A percentile compares a stretch with the other conserved stretches of the same genome.
Evolutionary conservation across 1,140 invertebrate genomes (phyloP).

Genomic region (Asobara japonica): DNA sequence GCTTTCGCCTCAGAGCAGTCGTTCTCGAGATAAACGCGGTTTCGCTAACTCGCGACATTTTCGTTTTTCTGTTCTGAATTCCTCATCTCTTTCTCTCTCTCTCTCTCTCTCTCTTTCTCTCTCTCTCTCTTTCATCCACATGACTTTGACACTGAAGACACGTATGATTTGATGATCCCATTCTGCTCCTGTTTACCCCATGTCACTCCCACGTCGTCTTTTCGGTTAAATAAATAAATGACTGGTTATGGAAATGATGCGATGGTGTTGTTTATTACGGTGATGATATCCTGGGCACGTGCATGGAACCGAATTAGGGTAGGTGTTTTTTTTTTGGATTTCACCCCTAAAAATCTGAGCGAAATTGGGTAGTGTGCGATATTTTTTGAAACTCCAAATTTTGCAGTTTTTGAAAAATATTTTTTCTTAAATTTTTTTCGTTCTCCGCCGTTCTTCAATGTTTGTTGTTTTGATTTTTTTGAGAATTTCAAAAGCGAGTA

Average conservation of each 20-base stretch:
- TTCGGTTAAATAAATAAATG: constrained; percentile 7
- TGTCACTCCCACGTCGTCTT: background rate
- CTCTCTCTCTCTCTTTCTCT: background rate
- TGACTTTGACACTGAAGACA: background rate
- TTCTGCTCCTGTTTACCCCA: background rate
- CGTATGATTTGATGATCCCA: background rate
- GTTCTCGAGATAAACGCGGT: background rate
- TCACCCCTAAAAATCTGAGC: background rate
- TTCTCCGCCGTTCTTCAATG: too few relatives aligned
- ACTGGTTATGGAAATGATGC: background rate
- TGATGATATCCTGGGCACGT: background rate
- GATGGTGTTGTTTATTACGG: constrained; percentile 1
- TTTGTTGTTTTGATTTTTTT: too few relatives aligned
- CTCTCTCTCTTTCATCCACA: background rate
- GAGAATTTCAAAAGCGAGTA: too few relatives aligned
- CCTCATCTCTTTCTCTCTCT: constrained; percentile 7
- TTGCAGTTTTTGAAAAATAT: too few relatives aligned
- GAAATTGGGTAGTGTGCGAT: too few relatives aligned
- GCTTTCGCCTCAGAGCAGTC: too few relatives aligned
- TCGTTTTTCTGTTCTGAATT: background rate
- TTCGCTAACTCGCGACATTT: background rate
- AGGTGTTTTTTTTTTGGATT: background rate
- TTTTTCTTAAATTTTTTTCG: background rate
- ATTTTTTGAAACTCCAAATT: too few relatives aligned
- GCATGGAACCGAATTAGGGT: background rate